phyloP scores from a whole-genome alignment of 2,797 vertebrate genomes.

The Sternotherus odoratus region DNA sequence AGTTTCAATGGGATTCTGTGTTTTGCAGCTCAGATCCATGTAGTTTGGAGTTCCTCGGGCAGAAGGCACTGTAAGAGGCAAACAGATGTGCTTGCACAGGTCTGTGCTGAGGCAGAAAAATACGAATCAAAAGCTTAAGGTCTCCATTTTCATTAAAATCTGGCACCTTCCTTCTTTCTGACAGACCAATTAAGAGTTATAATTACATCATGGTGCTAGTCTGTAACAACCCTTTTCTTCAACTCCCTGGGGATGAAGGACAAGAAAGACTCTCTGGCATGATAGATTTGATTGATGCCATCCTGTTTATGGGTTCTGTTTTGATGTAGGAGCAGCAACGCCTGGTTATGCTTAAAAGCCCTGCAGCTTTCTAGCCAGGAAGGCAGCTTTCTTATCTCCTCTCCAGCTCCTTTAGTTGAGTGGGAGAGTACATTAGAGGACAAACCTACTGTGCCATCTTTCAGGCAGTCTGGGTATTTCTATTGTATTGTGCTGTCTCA shows the following conservation, averaged over 20 bases:
- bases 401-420: not conserved
- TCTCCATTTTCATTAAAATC: slow-evolving; percentile 22
- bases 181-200: slow-evolving; percentile 24
- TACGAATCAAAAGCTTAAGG: not conserved
- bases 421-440: not conserved
- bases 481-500: rapidly evolving
- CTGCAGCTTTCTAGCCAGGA: rapidly evolving
- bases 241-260: not conserved
- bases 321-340: rapidly evolving
- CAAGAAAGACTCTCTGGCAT: slow-evolving; percentile 15
- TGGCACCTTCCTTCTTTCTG: slow-evolving; percentile 36
- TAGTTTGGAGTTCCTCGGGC: too few relatives aligned
- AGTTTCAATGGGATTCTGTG: too few relatives aligned
- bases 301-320: not conserved
- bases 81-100: not conserved
- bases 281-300: slow-evolving; percentile 17
- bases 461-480: rapidly evolving
- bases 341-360: not conserved
- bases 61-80: too few relatives aligned
- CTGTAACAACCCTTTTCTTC: not conserved
- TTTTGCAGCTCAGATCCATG: too few relatives aligned
- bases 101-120: not conserved
- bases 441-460: rapidly evolving
- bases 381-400: not conserved
- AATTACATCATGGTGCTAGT: not conserved